Evolutionary conservation across 2,797 vertebrate species (phyloP).

Genomic region (Ibycter americanus): DNA sequence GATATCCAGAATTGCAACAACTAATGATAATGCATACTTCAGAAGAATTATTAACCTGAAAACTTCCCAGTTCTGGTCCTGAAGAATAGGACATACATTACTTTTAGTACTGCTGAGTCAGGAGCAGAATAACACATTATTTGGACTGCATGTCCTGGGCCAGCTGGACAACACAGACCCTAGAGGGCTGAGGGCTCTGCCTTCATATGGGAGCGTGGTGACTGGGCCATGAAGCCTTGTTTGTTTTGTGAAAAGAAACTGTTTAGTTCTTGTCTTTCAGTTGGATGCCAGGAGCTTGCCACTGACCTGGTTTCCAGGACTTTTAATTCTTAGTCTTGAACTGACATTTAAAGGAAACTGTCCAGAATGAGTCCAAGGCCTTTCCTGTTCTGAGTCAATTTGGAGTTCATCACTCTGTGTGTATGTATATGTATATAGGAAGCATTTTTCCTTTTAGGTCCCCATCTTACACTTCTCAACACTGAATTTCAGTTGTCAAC

Average conservation of each 20-base stretch:
- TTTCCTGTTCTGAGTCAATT: not conserved
- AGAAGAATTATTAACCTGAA: not conserved
- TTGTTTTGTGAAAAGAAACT: not conserved
- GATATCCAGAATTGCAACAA: not conserved
- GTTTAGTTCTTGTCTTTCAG: not conserved
- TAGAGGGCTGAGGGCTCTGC: not conserved
- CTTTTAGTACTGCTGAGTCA: not conserved
- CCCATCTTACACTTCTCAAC: not conserved
- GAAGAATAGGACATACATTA: not conserved
- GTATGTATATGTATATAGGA: not conserved
- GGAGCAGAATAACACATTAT: not conserved
- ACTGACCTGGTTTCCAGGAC: not conserved
- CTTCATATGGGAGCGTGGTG: rapidly evolving
- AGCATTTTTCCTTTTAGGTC: not conserved
- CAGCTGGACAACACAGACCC: not conserved
- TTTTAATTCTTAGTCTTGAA: not conserved
- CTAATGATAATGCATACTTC: not conserved
- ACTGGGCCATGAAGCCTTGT: not conserved
- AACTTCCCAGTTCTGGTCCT: not conserved
- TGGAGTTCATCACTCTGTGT: not conserved
- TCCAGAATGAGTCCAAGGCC: not conserved
- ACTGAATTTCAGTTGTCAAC: not conserved
- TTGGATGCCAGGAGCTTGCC: not conserved
- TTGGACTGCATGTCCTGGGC: not conserved
- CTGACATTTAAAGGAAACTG: not conserved